Percentiles rank a stretch among this genome's conserved stretches.
Evolutionary conservation across 2,797 vertebrate species (phyloP).

Genomic region (Sebastes iracundus): DNA sequence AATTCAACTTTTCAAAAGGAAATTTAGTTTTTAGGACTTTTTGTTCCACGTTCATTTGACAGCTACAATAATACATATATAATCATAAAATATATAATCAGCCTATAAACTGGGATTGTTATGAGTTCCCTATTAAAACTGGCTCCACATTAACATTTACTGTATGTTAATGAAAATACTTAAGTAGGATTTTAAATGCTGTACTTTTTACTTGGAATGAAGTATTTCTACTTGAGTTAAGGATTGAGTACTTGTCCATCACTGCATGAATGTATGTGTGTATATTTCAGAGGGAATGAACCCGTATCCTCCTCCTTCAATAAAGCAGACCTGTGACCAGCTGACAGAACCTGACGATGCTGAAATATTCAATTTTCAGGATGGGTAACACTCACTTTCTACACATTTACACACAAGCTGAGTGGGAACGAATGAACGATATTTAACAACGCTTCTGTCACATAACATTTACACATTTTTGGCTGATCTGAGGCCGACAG

Average conservation of each 20-base stretch:
- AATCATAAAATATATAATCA: no score
- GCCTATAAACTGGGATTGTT: no score
- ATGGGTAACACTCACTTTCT: not conserved
- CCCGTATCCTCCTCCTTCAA: conserved; percentile 76
- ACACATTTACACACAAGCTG: not conserved
- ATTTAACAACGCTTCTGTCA: no score
- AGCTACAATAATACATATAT: not conserved
- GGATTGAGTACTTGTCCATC: not conserved
- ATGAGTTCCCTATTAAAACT: no score
- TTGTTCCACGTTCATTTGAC: no score
- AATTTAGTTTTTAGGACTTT: no score
- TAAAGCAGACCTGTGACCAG: conserved; percentile 75
- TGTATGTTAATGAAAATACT: no score
- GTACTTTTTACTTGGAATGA: not conserved
- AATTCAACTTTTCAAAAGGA: no score
- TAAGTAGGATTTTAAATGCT: not conserved
- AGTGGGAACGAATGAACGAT: no score
- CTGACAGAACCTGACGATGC: not conserved
- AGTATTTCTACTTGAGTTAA: not conserved
- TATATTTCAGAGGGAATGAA: conserved; percentile 80
- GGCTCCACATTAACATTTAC: no score
- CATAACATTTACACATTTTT: no score
- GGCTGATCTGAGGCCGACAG: no score
- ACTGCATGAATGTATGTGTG: not conserved
- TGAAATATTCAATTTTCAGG: not conserved